A percentile compares a stretch with the other conserved stretches of the same genome.
These are phyloP conservation scores for Aporophyla lueneburgensis DNA, from an alignment of 2,888 invertebrate genomes.

Conservation along the genomic window DNA sequence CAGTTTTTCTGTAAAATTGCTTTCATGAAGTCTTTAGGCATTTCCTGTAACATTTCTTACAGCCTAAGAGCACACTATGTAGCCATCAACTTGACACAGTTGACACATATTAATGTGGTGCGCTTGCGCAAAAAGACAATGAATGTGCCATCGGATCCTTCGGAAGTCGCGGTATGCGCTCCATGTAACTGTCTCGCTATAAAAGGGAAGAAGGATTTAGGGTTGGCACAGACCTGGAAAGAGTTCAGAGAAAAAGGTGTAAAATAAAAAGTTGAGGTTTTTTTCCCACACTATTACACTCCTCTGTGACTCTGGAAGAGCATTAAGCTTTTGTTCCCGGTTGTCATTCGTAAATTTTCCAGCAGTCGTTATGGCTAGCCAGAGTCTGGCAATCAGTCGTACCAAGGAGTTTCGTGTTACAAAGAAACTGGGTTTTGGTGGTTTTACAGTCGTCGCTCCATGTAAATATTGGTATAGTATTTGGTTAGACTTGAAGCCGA, in stretches of 20 bases:
- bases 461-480: no score
- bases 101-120: conserved; percentile 64
- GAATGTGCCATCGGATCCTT: conserved; percentile 65
- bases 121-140: conserved; percentile 69
- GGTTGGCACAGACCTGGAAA: conserved; percentile 42
- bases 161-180: conserved; percentile 71
- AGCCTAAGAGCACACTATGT: conserved; percentile 25
- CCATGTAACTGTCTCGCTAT: conserved; percentile 73
- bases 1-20: not conserved
- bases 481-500: no score
- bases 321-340: no score
- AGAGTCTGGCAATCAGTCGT: no score
- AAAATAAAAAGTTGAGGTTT: not conserved
- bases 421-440: no score
- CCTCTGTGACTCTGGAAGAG: no score
- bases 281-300: no score
- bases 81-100: conserved; percentile 55
- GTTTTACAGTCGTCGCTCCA: no score
- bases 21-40: not conserved
- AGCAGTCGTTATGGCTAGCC: no score
- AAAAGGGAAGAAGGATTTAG: conserved; percentile 57
- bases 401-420: no score
- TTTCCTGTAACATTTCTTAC: conserved; percentile 24
- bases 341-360: no score
- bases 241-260: not conserved